Evolutionary conservation across 2,113 vertebrate species (phyloP).

Genomic region (Oxyura jamaicensis): DNA sequence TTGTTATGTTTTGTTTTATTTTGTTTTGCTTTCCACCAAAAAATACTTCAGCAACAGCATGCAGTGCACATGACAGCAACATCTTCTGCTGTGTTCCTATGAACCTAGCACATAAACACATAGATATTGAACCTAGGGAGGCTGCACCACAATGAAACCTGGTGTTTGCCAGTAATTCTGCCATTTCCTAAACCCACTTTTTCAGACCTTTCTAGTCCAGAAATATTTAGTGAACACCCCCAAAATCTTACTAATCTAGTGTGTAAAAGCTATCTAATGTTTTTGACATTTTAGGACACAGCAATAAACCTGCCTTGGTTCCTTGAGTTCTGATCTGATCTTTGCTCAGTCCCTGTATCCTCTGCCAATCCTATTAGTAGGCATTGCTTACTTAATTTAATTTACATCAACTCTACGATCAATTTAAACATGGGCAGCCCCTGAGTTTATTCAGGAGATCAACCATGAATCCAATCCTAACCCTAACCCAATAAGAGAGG

Average conservation of each 20-base stretch:
- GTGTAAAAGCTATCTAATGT: not conserved
- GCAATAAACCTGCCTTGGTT: not conserved
- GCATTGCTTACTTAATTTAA: not conserved
- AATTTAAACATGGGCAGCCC: not conserved
- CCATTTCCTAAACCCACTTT: not conserved
- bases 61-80: not conserved
- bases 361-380: not conserved
- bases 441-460: not conserved
- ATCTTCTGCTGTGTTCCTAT: not conserved
- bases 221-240: not conserved
- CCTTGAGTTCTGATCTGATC: not conserved
- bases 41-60: not conserved
- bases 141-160: not conserved
- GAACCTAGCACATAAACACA: not conserved
- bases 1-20: no score
- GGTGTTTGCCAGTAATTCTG: not conserved
- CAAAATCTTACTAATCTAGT: not conserved
- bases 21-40: not conserved
- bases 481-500: not conserved
- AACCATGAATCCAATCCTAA: not conserved
- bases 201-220: not conserved
- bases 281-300: not conserved
- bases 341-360: not conserved
- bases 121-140: not conserved
- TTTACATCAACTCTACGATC: not conserved